phyloP scores from a whole-genome alignment of 2,888 invertebrate genomes.

The Melanophora roralis region DNA sequence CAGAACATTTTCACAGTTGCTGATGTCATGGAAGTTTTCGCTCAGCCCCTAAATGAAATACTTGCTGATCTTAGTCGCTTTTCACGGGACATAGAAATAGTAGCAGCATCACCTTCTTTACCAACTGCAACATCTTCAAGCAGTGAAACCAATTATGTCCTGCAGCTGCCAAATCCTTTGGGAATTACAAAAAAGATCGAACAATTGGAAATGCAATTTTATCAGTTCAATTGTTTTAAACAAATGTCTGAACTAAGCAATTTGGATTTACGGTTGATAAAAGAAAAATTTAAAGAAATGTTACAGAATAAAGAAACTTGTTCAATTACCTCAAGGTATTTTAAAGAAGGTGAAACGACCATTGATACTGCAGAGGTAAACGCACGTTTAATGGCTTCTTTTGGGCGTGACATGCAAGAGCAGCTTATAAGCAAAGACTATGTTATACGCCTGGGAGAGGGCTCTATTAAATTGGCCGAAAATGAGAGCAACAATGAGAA shows the following conservation, averaged over 20 bases:
- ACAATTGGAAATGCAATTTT: conserved; percentile 70
- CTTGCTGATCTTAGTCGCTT: conserved; percentile 69
- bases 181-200: conserved; percentile 66
- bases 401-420: conserved; percentile 64
- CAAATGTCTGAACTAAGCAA: conserved; percentile 64
- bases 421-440: conserved; percentile 77
- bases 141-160: conserved; percentile 50
- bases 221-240: conserved; percentile 74
- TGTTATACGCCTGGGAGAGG: conserved; percentile 77
- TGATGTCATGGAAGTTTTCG: conserved; percentile 68
- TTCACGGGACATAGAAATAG: conserved; percentile 68
- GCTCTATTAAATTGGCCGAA: conserved; percentile 59
- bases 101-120: neutral
- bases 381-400: conserved; percentile 42
- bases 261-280: conserved; percentile 58
- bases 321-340: conserved; percentile 54
- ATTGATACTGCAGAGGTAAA: neutral
- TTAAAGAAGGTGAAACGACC: neutral
- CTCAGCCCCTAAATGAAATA: conserved; percentile 67
- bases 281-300: conserved; percentile 68
- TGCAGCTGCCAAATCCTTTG: conserved; percentile 61
- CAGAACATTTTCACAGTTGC: conserved; percentile 71
- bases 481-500: conserved; percentile 51
- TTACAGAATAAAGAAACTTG: conserved; percentile 67
- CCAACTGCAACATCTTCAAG: conserved; percentile 1